Evolutionary conservation across 2,888 invertebrate genomes (phyloP).

Genomic region (Tiphia femorata): DNA sequence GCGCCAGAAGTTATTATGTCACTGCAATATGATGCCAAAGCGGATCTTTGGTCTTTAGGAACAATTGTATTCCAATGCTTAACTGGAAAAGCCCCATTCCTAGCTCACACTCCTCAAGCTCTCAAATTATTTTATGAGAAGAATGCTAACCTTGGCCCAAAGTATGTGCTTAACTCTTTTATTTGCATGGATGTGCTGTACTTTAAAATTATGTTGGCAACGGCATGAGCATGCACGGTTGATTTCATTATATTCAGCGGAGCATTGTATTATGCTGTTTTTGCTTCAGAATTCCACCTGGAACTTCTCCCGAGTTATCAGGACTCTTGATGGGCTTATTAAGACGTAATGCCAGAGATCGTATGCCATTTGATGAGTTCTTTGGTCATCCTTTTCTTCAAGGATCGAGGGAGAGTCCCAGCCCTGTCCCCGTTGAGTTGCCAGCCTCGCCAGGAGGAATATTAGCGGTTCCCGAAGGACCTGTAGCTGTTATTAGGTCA

Average conservation of each 20-base stretch:
- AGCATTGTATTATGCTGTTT: slow-evolving; percentile 23
- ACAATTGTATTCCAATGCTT: slow-evolving; percentile 99
- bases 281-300: slow-evolving; percentile 86
- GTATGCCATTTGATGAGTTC: slow-evolving; percentile 96
- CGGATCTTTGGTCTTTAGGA: slow-evolving; percentile 98
- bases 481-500: slow-evolving; percentile 41
- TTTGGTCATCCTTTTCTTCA: slow-evolving; percentile 94
- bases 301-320: slow-evolving; percentile 90
- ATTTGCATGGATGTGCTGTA: background rate
- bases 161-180: slow-evolving; percentile 73
- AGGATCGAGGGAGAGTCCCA: slow-evolving; percentile 71
- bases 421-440: slow-evolving; percentile 66
- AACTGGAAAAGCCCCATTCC: slow-evolving; percentile 98
- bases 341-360: slow-evolving; percentile 92
- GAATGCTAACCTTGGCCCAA: slow-evolving; percentile 89
- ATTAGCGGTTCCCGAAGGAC: slow-evolving; percentile 51
- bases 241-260: slow-evolving; percentile 2
- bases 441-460: slow-evolving; percentile 62
- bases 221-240: background rate
- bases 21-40: slow-evolving; percentile 97
- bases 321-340: slow-evolving; percentile 89
- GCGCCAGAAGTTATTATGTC: slow-evolving; percentile 99
- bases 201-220: slow-evolving; percentile 5
- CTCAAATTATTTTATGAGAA: slow-evolving; percentile 97
- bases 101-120: slow-evolving; percentile 97